Percentiles rank a stretch among this genome's conserved stretches.
Conservation (phyloP, 2,888 invertebrate species). For the Zaprionus bogoriensis region DNA sequence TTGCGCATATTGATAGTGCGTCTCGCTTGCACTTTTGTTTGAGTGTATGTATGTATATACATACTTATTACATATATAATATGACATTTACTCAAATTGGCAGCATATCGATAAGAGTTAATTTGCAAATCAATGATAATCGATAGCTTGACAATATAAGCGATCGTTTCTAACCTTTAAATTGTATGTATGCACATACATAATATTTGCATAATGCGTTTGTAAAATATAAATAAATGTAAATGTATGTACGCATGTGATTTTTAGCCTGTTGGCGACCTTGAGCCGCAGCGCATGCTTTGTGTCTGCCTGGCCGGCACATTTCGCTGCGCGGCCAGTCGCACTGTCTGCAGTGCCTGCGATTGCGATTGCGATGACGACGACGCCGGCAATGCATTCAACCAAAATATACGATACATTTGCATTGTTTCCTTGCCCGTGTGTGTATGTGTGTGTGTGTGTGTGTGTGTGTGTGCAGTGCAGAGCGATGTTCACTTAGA, state of each 20-base stretch:
- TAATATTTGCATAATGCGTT: too few relatives aligned
- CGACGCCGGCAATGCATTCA: constrained; percentile 33
- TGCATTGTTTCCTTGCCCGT: background rate
- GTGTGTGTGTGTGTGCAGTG: background rate
- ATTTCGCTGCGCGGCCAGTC: constrained; percentile 39
- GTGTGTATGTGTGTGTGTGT: background rate
- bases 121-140: too few relatives aligned
- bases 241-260: background rate
- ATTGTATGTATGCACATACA: background rate
- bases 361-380: constrained; percentile 11
- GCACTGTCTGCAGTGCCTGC: constrained; percentile 46
- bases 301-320: constrained; percentile 31
- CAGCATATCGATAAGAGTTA: too few relatives aligned
- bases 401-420: too few relatives aligned
- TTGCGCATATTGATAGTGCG: constrained; percentile 11
- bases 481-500: constrained; percentile 27
- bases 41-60: too few relatives aligned
- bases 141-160: too few relatives aligned
- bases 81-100: too few relatives aligned
- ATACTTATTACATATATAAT: too few relatives aligned
- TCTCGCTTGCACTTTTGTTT: background rate
- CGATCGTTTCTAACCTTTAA: too few relatives aligned
- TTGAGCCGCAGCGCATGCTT: constrained; percentile 47
- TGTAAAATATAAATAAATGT: too few relatives aligned
- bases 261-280: constrained; percentile 26